Percentiles rank a stretch among this genome's conserved stretches.
phyloP scores from a whole-genome alignment of 2,888 invertebrate species.

The Andrena bucephala region DNA sequence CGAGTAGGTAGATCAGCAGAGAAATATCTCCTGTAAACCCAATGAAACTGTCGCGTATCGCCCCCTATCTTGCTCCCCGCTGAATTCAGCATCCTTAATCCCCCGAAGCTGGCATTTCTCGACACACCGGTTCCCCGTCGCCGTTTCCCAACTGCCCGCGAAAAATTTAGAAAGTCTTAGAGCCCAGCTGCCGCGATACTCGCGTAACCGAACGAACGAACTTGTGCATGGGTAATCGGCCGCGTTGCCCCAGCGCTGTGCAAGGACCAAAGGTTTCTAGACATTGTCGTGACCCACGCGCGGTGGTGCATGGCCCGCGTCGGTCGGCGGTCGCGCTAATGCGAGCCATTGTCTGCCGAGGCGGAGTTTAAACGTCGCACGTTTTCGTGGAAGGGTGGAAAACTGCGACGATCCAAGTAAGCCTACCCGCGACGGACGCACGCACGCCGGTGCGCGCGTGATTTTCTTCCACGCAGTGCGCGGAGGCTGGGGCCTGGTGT shows the following conservation, averaged over 20 bases:
- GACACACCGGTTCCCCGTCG: slow-evolving; percentile 41
- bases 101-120: slow-evolving; percentile 28
- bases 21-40: neutral
- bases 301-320: neutral
- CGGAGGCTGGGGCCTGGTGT: slow-evolving; percentile 29
- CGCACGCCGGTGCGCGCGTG: slow-evolving; percentile 19
- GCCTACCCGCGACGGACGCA: neutral
- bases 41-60: neutral
- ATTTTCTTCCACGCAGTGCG: slow-evolving; percentile 58
- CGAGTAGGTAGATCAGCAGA: neutral
- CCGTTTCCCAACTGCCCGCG: slow-evolving; percentile 25
- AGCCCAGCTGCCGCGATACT: too few relatives aligned
- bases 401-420: slow-evolving; percentile 35
- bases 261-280: neutral
- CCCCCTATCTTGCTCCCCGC: neutral
- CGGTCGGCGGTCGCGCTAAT: neutral
- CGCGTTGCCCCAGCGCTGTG: neutral
- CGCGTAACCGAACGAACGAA: neutral
- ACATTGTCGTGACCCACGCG: neutral
- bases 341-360: neutral
- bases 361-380: neutral
- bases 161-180: slow-evolving; percentile 43
- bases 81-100: slow-evolving; percentile 17
- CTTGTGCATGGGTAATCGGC: too few relatives aligned
- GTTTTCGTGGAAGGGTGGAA: slow-evolving; percentile 15